Evolutionary conservation across 2,113 vertebrate genomes (phyloP).

Genomic region (Larimichthys crocea): DNA sequence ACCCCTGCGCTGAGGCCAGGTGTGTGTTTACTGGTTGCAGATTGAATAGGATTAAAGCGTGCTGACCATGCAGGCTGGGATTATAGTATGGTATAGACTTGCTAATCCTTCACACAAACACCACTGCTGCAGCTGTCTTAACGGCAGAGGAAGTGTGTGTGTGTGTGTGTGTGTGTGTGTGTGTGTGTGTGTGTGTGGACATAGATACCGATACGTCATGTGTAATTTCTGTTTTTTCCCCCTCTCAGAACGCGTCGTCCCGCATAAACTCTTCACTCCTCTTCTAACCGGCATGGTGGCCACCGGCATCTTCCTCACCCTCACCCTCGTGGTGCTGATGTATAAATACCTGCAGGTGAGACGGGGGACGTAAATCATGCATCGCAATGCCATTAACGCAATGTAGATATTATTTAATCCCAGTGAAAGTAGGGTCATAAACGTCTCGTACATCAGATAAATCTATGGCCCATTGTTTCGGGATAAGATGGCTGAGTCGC

Average conservation of each 20-base stretch:
- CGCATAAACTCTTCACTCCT: constrained; percentile 95
- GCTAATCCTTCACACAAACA: constrained; percentile 73
- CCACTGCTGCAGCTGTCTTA: constrained; percentile 69
- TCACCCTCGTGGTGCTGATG: constrained; percentile 90
- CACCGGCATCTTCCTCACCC: constrained; percentile 87
- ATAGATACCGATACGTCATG: neutral
- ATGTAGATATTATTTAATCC: constrained; percentile 1
- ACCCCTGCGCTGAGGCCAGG: constrained; percentile 41
- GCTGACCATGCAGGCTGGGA: constrained; percentile 77
- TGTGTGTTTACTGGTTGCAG: constrained; percentile 67
- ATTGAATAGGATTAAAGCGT: constrained; percentile 78
- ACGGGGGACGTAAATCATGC: constrained; percentile 7
- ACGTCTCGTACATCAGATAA: constrained; percentile 10
- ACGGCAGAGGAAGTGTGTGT: constrained; percentile 1
- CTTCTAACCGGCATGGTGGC: constrained; percentile 90
- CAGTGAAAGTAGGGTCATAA: neutral
- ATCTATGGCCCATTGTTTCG: neutral
- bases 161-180: neutral
- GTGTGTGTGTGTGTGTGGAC: neutral
- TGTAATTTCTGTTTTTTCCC: constrained; percentile 30
- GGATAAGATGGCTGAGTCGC: too few relatives aligned
- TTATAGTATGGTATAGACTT: constrained; percentile 62
- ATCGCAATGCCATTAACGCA: neutral
- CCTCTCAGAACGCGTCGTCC: constrained; percentile 86
- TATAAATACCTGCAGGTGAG: constrained; percentile 95